These are phyloP conservation scores for Melinaea menophilus DNA, from an alignment of 2,888 invertebrate species.

Conservation along the genomic window DNA sequence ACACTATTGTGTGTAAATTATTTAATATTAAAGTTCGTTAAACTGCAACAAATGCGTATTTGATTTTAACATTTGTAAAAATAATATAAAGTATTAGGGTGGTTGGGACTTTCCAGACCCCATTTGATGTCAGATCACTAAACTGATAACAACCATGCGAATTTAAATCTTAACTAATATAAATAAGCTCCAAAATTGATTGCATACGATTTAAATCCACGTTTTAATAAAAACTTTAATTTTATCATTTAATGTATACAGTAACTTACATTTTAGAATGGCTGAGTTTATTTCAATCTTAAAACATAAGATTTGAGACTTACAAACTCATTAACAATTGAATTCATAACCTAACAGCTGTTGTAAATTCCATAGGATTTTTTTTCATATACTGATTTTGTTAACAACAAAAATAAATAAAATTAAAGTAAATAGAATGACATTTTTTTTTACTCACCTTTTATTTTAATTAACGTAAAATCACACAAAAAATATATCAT, in stretches of 20 bases:
- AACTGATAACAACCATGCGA: not conserved
- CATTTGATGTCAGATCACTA: conserved; percentile 1
- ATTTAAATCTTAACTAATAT: not conserved
- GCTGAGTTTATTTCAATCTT: not conserved
- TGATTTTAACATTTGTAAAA: conserved; percentile 5
- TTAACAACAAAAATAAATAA: not conserved
- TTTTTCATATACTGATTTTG: not conserved
- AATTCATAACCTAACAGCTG: conserved; percentile 5
- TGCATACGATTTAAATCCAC: not conserved
- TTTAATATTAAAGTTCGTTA: not conserved
- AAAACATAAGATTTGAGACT: no score
- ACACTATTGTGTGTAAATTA: conserved; percentile 4
- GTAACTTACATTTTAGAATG: not conserved
- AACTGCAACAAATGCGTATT: not conserved
- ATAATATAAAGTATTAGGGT: not conserved
- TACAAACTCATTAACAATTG: no score
- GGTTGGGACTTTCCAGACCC: conserved; percentile 2
- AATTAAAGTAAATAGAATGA: not conserved
- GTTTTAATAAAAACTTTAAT: not conserved
- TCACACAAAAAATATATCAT: conserved; percentile 49
- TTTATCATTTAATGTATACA: not conserved
- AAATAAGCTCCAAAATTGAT: conserved; percentile 1
- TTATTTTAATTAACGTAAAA: conserved; percentile 43
- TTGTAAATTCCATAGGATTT: not conserved
- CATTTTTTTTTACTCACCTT: conserved; percentile 51